Evolutionary conservation across 2,888 invertebrate genomes (phyloP).

Genomic region (Magallana nippona): DNA sequence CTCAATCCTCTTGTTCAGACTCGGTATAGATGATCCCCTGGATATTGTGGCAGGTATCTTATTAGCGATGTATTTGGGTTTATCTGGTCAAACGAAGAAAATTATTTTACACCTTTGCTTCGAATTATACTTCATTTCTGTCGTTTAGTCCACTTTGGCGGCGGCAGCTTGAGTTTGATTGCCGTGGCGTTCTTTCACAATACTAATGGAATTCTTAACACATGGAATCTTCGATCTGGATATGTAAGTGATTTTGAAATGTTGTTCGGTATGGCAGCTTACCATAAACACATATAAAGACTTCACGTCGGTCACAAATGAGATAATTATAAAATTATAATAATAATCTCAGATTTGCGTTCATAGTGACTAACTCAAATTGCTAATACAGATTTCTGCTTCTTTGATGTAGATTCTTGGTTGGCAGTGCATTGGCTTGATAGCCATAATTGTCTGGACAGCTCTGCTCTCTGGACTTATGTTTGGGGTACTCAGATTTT

Average conservation of each 20-base stretch:
- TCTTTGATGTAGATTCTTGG: constrained; percentile 74
- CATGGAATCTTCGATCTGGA: constrained; percentile 58
- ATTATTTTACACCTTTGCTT: too few species aligned
- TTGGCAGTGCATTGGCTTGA: constrained; percentile 80
- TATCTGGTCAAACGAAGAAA: too few species aligned
- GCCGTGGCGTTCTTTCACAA: constrained; percentile 78
- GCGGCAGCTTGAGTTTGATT: constrained; percentile 81
- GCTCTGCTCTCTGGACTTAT: constrained; percentile 76
- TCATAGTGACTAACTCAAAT: too few species aligned
- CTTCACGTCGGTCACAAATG: too few species aligned
- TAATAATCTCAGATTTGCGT: too few species aligned
- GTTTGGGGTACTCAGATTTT: constrained; percentile 79
- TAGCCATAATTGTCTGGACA: constrained; percentile 80
- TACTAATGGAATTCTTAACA: constrained; percentile 61
- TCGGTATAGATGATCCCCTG: constrained; percentile 81
- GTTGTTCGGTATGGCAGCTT: too few species aligned
- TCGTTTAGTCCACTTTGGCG: constrained; percentile 80
- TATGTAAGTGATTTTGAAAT: constrained; percentile 63
- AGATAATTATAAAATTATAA: too few species aligned
- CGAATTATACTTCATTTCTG: too few species aligned
- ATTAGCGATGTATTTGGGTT: too few species aligned
- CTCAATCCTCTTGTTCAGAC: constrained; percentile 69
- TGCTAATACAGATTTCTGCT: background rate
- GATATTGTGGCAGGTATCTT: constrained; percentile 80
- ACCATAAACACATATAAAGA: too few species aligned